A percentile compares a stretch with the other conserved stretches of the same genome.
Evolutionary conservation across 2,113 vertebrate genomes (phyloP).

Genomic region (Gymnocephalus cernua): DNA sequence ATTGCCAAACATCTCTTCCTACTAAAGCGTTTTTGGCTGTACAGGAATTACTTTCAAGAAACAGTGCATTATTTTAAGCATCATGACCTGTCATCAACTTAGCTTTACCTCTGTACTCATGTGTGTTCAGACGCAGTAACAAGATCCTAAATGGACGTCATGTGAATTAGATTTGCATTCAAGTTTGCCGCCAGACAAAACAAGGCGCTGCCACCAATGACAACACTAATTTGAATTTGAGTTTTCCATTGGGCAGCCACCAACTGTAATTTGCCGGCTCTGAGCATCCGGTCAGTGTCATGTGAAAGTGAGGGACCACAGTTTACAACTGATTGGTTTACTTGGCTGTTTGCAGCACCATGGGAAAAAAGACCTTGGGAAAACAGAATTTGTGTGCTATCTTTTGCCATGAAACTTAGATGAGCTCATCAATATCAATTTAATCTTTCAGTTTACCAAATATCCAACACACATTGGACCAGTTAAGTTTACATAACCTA

Average conservation of each 20-base stretch:
- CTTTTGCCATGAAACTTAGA: not conserved
- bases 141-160: constrained; percentile 17
- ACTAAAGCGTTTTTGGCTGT: not conserved
- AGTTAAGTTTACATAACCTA: not conserved
- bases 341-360: not conserved
- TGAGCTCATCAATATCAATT: not conserved
- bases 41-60: constrained; percentile 27
- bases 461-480: not conserved
- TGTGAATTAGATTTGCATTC: constrained; percentile 36
- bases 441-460: not conserved
- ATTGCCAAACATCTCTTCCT: constrained; percentile 29
- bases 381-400: too few species aligned
- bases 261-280: constrained; percentile 5
- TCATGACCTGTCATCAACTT: constrained; percentile 8
- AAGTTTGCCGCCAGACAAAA: constrained; percentile 4
- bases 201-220: constrained; percentile 12
- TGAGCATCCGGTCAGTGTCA: constrained; percentile 6
- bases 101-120: not conserved
- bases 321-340: not conserved
- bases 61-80: constrained; percentile 17
- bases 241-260: constrained; percentile 1
- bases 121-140: constrained; percentile 7
- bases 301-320: constrained; percentile 1
- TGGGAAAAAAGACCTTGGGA: not conserved
- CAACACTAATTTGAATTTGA: constrained; percentile 33